Conservation (phyloP, 2,888 invertebrate species). For the Anorthoa munda region DNA sequence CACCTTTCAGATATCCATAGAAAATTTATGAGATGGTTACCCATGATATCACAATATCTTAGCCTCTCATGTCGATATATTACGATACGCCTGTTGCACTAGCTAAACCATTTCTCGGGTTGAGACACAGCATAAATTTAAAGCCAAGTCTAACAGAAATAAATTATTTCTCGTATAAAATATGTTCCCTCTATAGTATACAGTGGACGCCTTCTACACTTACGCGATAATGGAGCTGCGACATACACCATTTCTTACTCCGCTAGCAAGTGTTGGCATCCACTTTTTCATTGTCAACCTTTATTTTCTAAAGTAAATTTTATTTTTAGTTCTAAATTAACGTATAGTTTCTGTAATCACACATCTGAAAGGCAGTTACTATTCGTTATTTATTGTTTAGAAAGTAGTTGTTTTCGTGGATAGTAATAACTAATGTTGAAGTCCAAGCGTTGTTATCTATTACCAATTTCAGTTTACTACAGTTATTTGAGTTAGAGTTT, state of each 20-base stretch:
- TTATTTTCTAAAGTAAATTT: conserved; percentile 67
- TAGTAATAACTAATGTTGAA: conserved; percentile 1
- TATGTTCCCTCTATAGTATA: conserved; percentile 31
- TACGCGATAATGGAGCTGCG: conserved; percentile 57
- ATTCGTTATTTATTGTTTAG: conserved; percentile 34
- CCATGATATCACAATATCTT: neutral
- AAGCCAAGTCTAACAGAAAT: conserved; percentile 33
- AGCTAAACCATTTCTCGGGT: neutral
- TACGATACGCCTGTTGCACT: too few species aligned
- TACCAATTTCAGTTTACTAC: neutral
- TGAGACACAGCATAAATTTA: conserved; percentile 33
- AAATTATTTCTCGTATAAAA: conserved; percentile 43
- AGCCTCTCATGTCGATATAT: neutral
- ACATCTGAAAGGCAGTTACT: conserved; percentile 32
- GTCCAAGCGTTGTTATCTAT: conserved; percentile 12
- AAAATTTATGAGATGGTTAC: neutral
- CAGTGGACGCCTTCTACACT: conserved; percentile 34
- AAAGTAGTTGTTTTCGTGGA: conserved; percentile 4
- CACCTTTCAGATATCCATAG: neutral
- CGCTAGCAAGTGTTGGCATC: conserved; percentile 45
- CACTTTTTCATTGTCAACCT: conserved; percentile 63
- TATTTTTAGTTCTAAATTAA: conserved; percentile 57
- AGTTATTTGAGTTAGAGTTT: neutral
- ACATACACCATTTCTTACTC: conserved; percentile 63
- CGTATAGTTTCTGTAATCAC: conserved; percentile 41